phyloP scores from a whole-genome alignment of 2,888 invertebrate species.

The Caenorhabditis macrosperma region DNA sequence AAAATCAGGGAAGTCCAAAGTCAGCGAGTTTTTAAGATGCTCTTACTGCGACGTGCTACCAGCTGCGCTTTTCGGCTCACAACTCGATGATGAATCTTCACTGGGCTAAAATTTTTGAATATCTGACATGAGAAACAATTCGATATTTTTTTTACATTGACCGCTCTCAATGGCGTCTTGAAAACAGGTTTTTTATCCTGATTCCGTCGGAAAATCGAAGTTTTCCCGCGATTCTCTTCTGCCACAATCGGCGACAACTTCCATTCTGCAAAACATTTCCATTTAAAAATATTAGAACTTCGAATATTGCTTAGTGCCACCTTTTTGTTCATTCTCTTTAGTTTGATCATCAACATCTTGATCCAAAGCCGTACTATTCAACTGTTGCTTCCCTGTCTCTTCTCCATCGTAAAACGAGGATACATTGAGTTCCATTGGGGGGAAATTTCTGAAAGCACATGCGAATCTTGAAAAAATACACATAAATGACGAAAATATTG shows the following conservation, averaged over 20 bases:
- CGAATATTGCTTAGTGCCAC: not conserved
- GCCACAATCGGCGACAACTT: constrained; percentile 51
- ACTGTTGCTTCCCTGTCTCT: constrained; percentile 27
- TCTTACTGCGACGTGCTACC: constrained; percentile 4
- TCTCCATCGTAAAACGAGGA: constrained; percentile 54
- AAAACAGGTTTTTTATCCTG: not conserved
- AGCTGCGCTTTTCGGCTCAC: constrained; percentile 24
- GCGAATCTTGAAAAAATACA: not conserved
- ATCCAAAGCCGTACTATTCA: constrained; percentile 56
- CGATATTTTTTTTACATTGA: constrained; percentile 33
- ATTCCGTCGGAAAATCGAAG: constrained; percentile 13
- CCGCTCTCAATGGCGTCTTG: constrained; percentile 13
- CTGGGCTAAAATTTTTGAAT: not conserved
- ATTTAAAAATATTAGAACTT: no score
- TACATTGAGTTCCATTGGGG: constrained; percentile 44
- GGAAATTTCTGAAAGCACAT: constrained; percentile 4
- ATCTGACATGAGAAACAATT: no score
- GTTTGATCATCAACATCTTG: constrained; percentile 6
- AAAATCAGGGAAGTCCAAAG: not conserved
- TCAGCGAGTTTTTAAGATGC: not conserved
- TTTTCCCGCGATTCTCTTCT: constrained; percentile 11
- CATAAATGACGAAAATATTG: not conserved
- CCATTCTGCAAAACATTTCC: constrained; percentile 48
- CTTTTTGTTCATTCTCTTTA: constrained; percentile 38
- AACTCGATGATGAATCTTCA: no score